phyloP scores from a whole-genome alignment of 2,888 invertebrate species.

The Ophioninae sp. region DNA sequence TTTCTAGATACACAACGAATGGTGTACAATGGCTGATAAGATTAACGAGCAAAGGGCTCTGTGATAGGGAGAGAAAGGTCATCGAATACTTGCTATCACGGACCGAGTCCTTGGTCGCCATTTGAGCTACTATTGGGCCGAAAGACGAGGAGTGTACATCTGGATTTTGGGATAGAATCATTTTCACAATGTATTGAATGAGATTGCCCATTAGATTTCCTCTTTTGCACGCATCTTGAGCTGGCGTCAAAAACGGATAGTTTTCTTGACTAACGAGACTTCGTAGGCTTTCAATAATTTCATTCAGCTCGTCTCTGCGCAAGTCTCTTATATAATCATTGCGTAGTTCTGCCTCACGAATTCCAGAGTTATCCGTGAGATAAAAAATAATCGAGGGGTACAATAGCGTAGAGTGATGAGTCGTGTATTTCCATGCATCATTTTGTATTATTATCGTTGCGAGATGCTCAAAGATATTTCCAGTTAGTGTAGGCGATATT shows the following conservation, averaged over 20 bases:
- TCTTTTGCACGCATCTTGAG: not conserved
- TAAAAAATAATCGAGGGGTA: constrained; percentile 15
- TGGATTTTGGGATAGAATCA: constrained; percentile 24
- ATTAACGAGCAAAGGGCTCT: not conserved
- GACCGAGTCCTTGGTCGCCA: not conserved
- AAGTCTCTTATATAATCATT: constrained; percentile 8
- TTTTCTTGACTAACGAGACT: not conserved
- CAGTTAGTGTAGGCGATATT: not conserved
- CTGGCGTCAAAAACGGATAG: not conserved
- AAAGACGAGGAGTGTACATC: constrained; percentile 11
- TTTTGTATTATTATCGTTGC: not conserved
- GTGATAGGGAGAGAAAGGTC: not conserved
- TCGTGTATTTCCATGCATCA: not conserved
- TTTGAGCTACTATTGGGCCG: not conserved
- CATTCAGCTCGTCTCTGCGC: not conserved
- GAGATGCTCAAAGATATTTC: not conserved
- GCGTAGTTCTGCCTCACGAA: not conserved
- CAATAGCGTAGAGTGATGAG: not conserved
- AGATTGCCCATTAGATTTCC: constrained; percentile 28
- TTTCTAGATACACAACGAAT: constrained; percentile 2
- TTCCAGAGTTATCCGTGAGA: not conserved
- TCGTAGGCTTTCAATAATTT: not conserved
- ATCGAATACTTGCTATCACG: not conserved
- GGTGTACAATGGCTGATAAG: constrained; percentile 8
- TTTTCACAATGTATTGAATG: constrained; percentile 10